These are phyloP conservation scores for Heliconius cydno DNA, from an alignment of 2,888 invertebrate species.

Conservation along the genomic window DNA sequence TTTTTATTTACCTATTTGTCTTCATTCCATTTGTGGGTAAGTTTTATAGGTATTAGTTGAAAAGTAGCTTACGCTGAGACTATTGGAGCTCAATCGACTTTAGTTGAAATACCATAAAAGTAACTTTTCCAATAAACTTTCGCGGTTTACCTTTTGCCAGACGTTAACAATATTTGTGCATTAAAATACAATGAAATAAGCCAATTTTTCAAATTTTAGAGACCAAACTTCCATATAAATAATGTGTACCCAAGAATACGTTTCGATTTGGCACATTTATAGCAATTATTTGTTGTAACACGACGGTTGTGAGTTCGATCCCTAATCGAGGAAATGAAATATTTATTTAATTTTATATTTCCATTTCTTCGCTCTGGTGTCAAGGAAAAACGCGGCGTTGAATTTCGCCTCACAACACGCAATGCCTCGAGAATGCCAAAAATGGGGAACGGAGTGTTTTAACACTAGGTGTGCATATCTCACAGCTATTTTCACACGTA, in stretches of 20 bases:
- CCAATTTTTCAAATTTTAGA: slow-evolving; percentile 21
- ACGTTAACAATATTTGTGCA: slow-evolving; percentile 31
- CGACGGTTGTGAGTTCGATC: too few species aligned
- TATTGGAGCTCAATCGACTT: slow-evolving; percentile 27
- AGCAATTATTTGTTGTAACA: too few species aligned
- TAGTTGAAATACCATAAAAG: slow-evolving; percentile 31
- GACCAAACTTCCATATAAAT: slow-evolving; percentile 9
- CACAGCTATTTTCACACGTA: background rate
- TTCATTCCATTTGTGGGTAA: slow-evolving; percentile 13
- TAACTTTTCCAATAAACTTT: slow-evolving; percentile 39
- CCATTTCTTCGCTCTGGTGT: too few species aligned
- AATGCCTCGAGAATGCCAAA: too few species aligned
- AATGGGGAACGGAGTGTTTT: too few species aligned
- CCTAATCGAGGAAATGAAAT: too few species aligned
- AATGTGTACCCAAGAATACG: too few species aligned
- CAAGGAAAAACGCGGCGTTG: too few species aligned
- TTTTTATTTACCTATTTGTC: slow-evolving; percentile 19
- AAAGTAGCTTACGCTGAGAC: slow-evolving; percentile 20
- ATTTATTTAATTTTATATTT: too few species aligned
- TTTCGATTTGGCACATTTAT: too few species aligned
- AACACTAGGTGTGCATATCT: too few species aligned
- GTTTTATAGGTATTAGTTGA: slow-evolving; percentile 20
- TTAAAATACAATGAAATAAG: slow-evolving; percentile 14
- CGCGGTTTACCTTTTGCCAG: slow-evolving; percentile 33
- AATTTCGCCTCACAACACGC: too few species aligned